Evolutionary conservation across 2,888 invertebrate genomes (phyloP).

Genomic region (Trachelus troglodyta): DNA sequence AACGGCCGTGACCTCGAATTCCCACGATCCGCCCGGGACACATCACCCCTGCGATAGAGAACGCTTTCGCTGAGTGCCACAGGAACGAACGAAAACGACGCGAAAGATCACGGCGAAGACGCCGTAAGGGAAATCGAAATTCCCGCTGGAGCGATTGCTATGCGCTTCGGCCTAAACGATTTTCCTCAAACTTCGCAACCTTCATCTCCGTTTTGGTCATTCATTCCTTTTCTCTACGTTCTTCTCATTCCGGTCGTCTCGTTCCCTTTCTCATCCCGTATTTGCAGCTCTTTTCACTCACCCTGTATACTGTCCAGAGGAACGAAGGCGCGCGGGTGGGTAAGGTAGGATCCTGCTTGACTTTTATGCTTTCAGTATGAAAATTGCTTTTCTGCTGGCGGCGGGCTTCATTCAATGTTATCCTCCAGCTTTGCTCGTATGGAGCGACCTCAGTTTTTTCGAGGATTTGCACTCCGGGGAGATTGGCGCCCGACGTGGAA

Average conservation of each 20-base stretch:
- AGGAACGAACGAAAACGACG: neutral
- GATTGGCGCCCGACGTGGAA: neutral
- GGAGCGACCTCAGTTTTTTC: neutral
- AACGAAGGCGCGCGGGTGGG: neutral
- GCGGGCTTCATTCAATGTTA: slow-evolving; percentile 12
- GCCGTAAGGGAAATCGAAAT: neutral
- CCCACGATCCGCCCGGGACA: slow-evolving; percentile 33
- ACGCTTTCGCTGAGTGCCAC: neutral
- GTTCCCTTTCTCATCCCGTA: neutral
- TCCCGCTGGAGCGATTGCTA: neutral
- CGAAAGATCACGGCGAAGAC: neutral
- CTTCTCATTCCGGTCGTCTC: neutral
- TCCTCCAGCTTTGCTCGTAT: slow-evolving; percentile 16
- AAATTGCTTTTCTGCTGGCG: neutral
- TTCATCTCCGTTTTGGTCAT: neutral
- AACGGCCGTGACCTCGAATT: slow-evolving; percentile 41
- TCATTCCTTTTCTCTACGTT: neutral
- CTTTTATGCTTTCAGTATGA: neutral
- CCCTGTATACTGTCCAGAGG: neutral
- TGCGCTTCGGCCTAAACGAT: neutral
- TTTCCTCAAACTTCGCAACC: neutral
- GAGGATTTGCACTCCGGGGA: neutral
- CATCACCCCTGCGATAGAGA: neutral
- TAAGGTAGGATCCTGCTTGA: neutral
- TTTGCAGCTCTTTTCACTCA: neutral